phyloP scores from a whole-genome alignment of 2,797 vertebrate genomes.

The Chlorospingus flavigularis region DNA sequence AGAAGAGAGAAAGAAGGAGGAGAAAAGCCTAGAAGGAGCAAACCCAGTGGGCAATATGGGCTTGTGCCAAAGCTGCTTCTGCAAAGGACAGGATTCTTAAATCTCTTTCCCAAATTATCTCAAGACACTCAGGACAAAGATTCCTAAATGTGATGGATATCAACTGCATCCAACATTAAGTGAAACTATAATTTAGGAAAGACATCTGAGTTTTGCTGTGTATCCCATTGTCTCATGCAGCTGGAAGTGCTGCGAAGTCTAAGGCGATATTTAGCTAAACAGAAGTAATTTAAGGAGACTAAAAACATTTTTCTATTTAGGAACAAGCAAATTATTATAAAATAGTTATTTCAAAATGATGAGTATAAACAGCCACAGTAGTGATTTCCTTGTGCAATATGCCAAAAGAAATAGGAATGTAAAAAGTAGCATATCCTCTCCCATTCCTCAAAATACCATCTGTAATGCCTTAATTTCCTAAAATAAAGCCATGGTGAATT shows the following conservation, averaged over 20 bases:
- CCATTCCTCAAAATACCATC: conserved; percentile 25
- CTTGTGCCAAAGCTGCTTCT: background rate
- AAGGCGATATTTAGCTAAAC: background rate
- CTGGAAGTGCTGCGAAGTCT: background rate
- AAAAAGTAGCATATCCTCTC: background rate
- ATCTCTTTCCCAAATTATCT: background rate
- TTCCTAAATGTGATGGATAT: background rate
- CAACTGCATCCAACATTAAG: background rate
- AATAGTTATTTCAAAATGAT: background rate
- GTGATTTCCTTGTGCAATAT: background rate
- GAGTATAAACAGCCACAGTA: background rate
- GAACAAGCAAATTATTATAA: background rate
- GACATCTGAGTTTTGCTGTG: background rate
- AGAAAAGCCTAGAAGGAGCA: background rate
- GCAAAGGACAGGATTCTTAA: background rate
- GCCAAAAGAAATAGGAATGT: background rate
- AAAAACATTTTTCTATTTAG: background rate
- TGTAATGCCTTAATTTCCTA: conserved; percentile 46
- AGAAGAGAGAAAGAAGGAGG: background rate
- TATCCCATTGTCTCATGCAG: background rate
- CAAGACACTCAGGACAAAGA: background rate
- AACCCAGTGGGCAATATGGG: rapidly evolving
- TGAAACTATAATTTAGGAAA: background rate
- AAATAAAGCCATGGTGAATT: conserved; percentile 51
- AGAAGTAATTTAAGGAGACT: background rate